Base-by-base conservation (phyloP, 2,113 vertebrate genomes). In the Hemibates koningsi region DNA sequence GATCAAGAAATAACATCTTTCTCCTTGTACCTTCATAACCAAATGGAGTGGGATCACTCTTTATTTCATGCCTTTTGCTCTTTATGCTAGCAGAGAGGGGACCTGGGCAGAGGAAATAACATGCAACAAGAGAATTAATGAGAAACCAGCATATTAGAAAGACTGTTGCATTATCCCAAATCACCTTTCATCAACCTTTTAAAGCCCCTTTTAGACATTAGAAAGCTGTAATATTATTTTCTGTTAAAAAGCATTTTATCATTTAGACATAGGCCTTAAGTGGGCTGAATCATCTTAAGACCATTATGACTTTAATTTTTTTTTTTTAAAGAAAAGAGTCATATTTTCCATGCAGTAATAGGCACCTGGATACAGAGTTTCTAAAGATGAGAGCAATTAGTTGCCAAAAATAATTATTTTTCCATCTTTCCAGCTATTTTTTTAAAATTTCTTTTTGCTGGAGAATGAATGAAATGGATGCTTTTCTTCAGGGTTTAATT, bases 61-160 rank as follows among this genome's bases (percentile, higher is more conserved):
- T 98, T 95, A 98, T 98, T 94, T 98, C 97, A 73, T 98, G 97
- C 93, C 98, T 97, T 96, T 98, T 98, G 97, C 96, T 97, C 96
- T 98, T 98, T 95, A 97, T 95, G 91, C 95, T 97, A 94, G 97
- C 95, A 93, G 97, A 96, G 87, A 98, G 96, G 83, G 97, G 95
- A 97, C 97, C 98, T 98, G 96, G 93, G 86, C 93, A 68, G 57
- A 81, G 61, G n/a, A 89, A 71, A 92, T 1, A 61, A 81, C 80
- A 91, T n/a, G 41, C 6, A 50, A 80, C 78, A 50, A 89, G 5
- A 84, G 4, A 17, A 7, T 73, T 73, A 6, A 56, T 87, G 80
- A 88, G 24, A 63, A 14, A 48, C 3, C 2, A 36, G 66, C 38
- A 45, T n/a, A 53, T 38, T 17, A 36, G 29, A 19, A 88, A 45